Conservation (phyloP, 1,140 invertebrate species). For the Pseudachorutes palmiensis region DNA sequence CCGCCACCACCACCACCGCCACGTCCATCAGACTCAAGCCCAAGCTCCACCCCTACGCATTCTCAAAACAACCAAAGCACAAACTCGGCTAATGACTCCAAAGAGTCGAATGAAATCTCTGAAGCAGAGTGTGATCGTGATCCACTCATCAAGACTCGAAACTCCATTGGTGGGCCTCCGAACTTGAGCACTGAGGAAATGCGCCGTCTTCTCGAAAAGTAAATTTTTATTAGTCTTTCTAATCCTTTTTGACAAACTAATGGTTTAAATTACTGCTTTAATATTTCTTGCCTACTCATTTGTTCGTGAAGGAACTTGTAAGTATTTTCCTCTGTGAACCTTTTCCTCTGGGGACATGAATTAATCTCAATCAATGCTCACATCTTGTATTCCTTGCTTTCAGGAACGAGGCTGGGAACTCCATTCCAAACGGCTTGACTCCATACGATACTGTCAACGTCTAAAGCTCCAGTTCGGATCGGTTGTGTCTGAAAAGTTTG, state of each 20-base stretch:
- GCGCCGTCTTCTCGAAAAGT: constrained; percentile 92
- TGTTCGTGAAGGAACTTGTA: constrained; percentile 4
- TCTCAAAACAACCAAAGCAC: constrained; percentile 42
- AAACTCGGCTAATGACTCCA: constrained; percentile 76
- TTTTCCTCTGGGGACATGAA: not conserved
- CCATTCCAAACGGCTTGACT: constrained; percentile 61
- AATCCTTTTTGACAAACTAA: too few species aligned
- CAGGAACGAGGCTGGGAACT: constrained; percentile 36
- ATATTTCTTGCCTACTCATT: constrained; percentile 10
- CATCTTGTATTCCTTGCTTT: constrained; percentile 8
- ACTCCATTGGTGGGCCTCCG: constrained; percentile 27
- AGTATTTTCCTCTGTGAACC: constrained; percentile 14
- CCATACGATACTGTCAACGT: constrained; percentile 95
- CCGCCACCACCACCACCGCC: constrained; percentile 58
- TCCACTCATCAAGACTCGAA: constrained; percentile 34
- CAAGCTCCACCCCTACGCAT: constrained; percentile 58
- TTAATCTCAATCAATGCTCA: constrained; percentile 1
- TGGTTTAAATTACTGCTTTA: not conserved
- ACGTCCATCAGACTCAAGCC: constrained; percentile 40
- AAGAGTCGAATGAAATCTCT: constrained; percentile 85
- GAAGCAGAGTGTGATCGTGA: constrained; percentile 75
- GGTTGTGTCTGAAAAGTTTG: not conserved
- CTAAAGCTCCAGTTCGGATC: constrained; percentile 49
- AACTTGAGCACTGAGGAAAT: constrained; percentile 80
- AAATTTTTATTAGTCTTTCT: constrained; percentile 43